Conservation (phyloP, 2,888 invertebrate species). For the Lasioglossum villosulum region DNA sequence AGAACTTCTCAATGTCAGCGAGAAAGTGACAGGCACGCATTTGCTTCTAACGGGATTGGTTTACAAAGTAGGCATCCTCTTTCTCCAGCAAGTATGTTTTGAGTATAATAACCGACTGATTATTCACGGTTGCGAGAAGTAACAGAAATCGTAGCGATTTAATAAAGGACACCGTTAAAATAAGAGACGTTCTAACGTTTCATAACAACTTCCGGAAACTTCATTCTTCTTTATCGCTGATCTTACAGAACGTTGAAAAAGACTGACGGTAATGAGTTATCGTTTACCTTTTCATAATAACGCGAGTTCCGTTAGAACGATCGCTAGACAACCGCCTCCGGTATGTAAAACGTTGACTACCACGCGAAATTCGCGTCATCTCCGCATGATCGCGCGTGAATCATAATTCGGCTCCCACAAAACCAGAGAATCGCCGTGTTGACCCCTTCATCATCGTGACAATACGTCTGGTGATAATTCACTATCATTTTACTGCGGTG, state of each 20-base stretch:
- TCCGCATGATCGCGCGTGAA: not conserved
- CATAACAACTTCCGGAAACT: not conserved
- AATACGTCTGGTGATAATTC: not conserved
- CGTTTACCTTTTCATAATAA: not conserved
- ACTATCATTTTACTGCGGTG: not conserved
- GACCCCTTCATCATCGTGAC: not conserved
- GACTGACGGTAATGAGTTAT: not conserved
- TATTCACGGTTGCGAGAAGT: not conserved
- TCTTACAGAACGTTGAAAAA: not conserved
- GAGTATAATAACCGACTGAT: not conserved
- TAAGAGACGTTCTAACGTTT: not conserved
- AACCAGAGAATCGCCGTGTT: not conserved
- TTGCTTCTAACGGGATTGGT: not conserved
- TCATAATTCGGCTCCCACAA: not conserved
- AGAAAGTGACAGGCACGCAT: not conserved
- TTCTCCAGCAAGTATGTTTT: not conserved
- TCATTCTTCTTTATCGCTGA: not conserved
- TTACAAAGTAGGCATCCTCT: not conserved
- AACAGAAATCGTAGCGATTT: not conserved
- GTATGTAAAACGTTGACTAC: not conserved
- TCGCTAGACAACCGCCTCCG: not conserved
- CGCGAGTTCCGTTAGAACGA: not conserved
- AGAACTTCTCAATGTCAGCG: not conserved
- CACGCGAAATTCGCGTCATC: not conserved
- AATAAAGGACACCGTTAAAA: conserved; percentile 1